Evolutionary conservation across 53 echinoderm and acorn worm species (phyloP).

Genomic region (Astropecten irregularis): DNA sequence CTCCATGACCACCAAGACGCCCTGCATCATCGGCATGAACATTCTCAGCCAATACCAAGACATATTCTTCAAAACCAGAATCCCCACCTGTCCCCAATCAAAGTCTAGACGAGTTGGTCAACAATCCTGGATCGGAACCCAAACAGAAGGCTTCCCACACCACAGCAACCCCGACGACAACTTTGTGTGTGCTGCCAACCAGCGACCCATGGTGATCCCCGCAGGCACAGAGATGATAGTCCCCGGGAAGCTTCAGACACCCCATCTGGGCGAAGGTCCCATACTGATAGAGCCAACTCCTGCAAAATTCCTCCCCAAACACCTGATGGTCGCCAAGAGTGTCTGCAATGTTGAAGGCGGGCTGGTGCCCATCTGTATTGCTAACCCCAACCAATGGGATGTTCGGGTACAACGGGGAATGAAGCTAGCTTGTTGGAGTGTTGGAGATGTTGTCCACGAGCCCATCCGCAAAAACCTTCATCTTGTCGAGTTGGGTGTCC

Average conservation of each 20-base stretch:
- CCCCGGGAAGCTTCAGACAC: background rate
- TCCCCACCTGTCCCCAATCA: background rate
- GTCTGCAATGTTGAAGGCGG: conserved; percentile 1
- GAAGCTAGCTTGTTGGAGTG: conserved; percentile 3
- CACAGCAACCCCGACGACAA: background rate
- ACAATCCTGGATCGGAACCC: too few relatives aligned
- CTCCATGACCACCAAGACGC: background rate
- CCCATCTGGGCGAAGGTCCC: background rate
- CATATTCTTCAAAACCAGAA: background rate
- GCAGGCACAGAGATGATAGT: conserved; percentile 21
- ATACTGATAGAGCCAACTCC: conserved; percentile 6
- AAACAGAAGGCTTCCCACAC: background rate
- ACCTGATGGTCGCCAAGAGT: background rate
- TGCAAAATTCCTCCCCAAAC: background rate
- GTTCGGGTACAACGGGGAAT: background rate
- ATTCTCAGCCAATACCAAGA: background rate
- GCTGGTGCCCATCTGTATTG: conserved; percentile 5
- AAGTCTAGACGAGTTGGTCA: background rate
- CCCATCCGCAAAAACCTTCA: background rate
- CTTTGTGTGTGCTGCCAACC: background rate
- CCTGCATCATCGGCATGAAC: conserved; percentile 34
- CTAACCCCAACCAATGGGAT: conserved; percentile 33
- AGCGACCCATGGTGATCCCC: background rate
- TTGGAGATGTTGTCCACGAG: background rate
- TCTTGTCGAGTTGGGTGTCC: background rate